These are phyloP conservation scores for Thermophis baileyi DNA, from an alignment of 2,113 vertebrate genomes.

Conservation along the genomic window DNA sequence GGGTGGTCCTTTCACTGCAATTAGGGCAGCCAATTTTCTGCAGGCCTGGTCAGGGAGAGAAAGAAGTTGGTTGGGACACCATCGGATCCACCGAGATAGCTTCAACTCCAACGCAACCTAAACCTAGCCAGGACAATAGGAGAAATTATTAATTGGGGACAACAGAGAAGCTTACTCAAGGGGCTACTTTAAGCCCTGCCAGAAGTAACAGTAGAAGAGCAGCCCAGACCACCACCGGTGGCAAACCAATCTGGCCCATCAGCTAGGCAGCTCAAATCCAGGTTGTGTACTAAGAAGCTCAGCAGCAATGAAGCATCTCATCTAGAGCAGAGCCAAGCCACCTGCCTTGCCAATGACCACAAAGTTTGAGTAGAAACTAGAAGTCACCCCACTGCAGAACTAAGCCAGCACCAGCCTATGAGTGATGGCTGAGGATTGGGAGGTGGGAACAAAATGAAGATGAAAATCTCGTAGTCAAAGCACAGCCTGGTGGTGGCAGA, in stretches of 20 bases:
- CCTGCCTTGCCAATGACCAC: background rate
- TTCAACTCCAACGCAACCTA: background rate
- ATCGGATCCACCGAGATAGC: background rate
- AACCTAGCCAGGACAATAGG: background rate
- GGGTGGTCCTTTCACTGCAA: background rate
- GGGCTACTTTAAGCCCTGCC: background rate
- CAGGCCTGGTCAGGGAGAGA: background rate
- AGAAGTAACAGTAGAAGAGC: background rate
- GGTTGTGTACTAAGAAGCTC: background rate
- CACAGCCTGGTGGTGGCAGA: background rate
- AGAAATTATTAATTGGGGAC: background rate
- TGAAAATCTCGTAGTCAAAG: background rate
- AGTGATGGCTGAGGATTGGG: background rate
- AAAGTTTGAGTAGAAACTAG: background rate
- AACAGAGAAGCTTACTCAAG: background rate
- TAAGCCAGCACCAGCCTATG: background rate
- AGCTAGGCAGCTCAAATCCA: background rate
- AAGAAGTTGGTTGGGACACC: background rate
- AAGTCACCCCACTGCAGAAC: background rate
- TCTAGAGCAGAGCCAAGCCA: background rate
- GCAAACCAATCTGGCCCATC: background rate
- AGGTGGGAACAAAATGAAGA: background rate
- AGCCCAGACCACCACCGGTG: background rate
- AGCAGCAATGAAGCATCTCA: background rate
- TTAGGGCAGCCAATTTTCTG: background rate